phyloP scores from a whole-genome alignment of 1,140 invertebrate species.

The Heliconius hermathena region DNA sequence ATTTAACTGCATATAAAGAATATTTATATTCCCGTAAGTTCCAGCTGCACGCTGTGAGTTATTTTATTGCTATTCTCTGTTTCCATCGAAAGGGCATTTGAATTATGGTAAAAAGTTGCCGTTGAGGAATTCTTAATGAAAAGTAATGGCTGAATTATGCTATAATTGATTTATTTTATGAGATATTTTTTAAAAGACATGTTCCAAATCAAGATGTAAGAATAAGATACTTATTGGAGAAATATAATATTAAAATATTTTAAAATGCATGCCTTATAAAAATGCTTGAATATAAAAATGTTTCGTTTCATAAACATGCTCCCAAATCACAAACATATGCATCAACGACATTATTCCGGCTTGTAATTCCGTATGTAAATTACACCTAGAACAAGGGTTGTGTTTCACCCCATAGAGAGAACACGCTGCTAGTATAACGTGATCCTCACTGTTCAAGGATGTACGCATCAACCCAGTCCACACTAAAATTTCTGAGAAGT shows the following conservation, averaged over 20 bases:
- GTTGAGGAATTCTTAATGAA: constrained; percentile 49
- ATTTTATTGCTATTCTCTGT: constrained; percentile 69
- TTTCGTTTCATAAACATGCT: constrained; percentile 32
- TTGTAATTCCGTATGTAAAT: constrained; percentile 80
- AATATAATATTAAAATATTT: not conserved
- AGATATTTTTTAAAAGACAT: not conserved
- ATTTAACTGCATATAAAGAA: constrained; percentile 81
- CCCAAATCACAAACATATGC: constrained; percentile 61
- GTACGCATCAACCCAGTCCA: constrained; percentile 39
- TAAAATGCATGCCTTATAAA: not conserved
- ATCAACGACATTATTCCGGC: constrained; percentile 66
- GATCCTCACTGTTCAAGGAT: constrained; percentile 38
- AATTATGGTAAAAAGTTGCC: constrained; percentile 54
- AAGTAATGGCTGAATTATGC: constrained; percentile 45
- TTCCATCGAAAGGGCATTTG: constrained; percentile 54
- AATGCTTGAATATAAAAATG: constrained; percentile 17
- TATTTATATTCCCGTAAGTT: constrained; percentile 71
- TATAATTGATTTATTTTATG: not conserved
- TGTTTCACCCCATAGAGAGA: constrained; percentile 70
- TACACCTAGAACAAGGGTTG: constrained; percentile 72
- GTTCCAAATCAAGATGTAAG: not conserved
- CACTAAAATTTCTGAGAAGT: constrained; percentile 46
- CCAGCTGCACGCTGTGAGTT: constrained; percentile 74
- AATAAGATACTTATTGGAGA: not conserved
- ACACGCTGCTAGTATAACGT: constrained; percentile 40